phyloP scores from a whole-genome alignment of 2,888 invertebrate species.

The Drosophila algonquin region DNA sequence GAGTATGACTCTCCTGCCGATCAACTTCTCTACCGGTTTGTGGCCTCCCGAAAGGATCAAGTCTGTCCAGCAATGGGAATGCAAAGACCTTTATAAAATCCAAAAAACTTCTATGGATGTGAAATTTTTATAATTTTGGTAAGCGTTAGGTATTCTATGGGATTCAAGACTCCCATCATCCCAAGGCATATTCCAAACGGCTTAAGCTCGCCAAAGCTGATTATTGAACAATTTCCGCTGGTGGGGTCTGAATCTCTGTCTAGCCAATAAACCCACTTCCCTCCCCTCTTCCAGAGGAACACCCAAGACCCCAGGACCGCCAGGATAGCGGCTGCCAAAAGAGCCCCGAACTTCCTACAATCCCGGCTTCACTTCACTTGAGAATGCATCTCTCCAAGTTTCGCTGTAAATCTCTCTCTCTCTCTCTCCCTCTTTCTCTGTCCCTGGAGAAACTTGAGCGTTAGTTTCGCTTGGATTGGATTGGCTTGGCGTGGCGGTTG shows the following conservation, averaged over 20 bases:
- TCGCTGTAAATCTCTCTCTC: slow-evolving; percentile 94
- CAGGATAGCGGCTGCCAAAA: slow-evolving; percentile 52
- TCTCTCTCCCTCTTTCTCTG: slow-evolving; percentile 93
- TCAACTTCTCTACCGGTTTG: too few relatives aligned
- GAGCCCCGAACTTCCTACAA: slow-evolving; percentile 35
- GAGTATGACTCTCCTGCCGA: slow-evolving; percentile 2
- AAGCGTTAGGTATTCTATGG: too few relatives aligned
- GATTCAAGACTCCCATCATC: not conserved
- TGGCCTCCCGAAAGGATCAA: too few relatives aligned
- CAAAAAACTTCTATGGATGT: too few relatives aligned
- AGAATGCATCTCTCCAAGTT: slow-evolving; percentile 90
- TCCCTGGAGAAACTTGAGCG: slow-evolving; percentile 98
- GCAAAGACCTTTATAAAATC: too few relatives aligned
- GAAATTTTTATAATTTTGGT: too few relatives aligned
- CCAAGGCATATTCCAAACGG: slow-evolving; percentile 8
- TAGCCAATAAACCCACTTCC: not conserved
- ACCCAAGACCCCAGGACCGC: slow-evolving; percentile 47
- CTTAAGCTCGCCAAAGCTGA: slow-evolving; percentile 47
- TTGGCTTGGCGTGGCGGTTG: not conserved
- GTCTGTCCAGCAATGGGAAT: too few relatives aligned
- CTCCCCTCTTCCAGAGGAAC: not conserved
- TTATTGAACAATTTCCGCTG: slow-evolving; percentile 64
- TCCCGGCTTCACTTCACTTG: slow-evolving; percentile 31
- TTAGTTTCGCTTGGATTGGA: slow-evolving; percentile 91
- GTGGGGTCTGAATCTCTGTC: slow-evolving; percentile 1